Percentiles rank a stretch among this genome's conserved stretches.
These are phyloP conservation scores for Eupithecia exiguata DNA, from an alignment of 2,888 invertebrate genomes.

Conservation along the genomic window DNA sequence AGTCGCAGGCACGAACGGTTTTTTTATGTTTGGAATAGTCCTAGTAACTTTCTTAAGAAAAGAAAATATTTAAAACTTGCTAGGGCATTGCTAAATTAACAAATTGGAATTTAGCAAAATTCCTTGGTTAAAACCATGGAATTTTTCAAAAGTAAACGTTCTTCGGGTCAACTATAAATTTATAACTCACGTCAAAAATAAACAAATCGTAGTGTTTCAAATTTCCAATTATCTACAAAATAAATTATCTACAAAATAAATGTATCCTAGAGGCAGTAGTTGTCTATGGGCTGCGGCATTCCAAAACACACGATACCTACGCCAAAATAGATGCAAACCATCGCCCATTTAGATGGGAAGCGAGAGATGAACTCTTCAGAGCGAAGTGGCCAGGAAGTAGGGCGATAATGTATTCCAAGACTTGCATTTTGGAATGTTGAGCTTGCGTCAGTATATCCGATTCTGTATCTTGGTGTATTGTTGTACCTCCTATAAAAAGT, in stretches of 20 bases:
- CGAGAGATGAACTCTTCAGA: slow-evolving; percentile 32
- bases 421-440: slow-evolving; percentile 19
- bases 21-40: background rate
- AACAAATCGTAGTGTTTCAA: background rate
- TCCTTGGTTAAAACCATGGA: background rate
- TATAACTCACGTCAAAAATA: background rate
- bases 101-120: background rate
- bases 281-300: slow-evolving; percentile 51
- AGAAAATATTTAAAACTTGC: background rate
- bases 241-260: too few species aligned
- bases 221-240: too few species aligned
- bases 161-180: background rate
- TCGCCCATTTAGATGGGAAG: slow-evolving; percentile 29
- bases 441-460: background rate
- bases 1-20: background rate
- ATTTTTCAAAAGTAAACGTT: background rate
- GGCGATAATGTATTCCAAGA: slow-evolving; percentile 33
- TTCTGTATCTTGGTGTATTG: background rate
- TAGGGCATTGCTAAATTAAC: background rate
- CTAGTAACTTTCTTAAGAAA: background rate
- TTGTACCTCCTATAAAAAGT: too few species aligned
- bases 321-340: slow-evolving; percentile 54
- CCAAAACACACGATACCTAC: slow-evolving; percentile 57
- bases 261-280: background rate
- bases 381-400: slow-evolving; percentile 40